Base-by-base conservation (phyloP, 2,113 vertebrate genomes). In the Sebastes fasciatus region DNA sequence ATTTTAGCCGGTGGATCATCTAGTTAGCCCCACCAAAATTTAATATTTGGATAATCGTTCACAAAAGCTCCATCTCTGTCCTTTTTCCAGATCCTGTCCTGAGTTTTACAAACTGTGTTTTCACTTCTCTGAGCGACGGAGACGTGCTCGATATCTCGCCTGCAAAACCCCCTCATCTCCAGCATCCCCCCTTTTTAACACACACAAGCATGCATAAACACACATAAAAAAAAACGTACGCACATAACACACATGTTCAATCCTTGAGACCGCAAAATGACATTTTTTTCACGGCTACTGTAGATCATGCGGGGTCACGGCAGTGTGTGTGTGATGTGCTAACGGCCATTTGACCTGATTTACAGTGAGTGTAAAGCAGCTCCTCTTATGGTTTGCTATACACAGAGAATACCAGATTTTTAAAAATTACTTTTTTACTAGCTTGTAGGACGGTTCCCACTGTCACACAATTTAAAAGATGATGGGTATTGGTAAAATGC, bases 101-200 rank as follows among this genome's bases (percentile, higher is more conserved):
- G 60, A 86, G 81, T 81, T 86, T 51, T 68, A 78, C 80, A 76
- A 85, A 77, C 87, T 74, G 45, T 63, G 77, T 87, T 65, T 26
- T 67, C 83, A 74, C 68, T 73, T 71, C 49, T 60, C 49, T 74
- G 69, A 76, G 73, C 42, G n/a, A 66, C 45, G 51, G 62, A 63
- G 68, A 79, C 51, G 4, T 63, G 70, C 71, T 70, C 23, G 78
- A 69, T 84, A 85, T 74, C 61, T 84, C 60, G 57, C 63, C 79
- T 58, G 60, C 63, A 82, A 79, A 82, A 88, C 84, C 75, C 78
- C 46, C 45, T 69, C 62, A 67, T 84, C 51, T 62, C 62, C 42
- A 23, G 21, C 73, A 72, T 48, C 49, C 45, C 34, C 11, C 48
- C 40, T 49, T 58, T 48, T 49, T 19, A 45, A 69, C 74, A 68